Base-by-base conservation (phyloP, 2,888 invertebrate genomes). In the Bibio marci region DNA sequence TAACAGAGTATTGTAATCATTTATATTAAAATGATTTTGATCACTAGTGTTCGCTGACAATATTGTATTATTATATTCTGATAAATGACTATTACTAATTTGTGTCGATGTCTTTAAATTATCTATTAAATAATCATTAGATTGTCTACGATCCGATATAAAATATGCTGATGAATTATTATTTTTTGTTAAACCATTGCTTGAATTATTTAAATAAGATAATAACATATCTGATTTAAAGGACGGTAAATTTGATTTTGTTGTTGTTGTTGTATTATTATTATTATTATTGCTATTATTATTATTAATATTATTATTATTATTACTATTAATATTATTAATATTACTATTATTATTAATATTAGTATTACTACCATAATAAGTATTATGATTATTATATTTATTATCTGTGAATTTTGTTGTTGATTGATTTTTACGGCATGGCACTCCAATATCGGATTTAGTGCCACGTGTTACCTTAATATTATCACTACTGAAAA, bases 381-480 rank as follows among this genome's bases (percentile, higher is more conserved):
- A 8, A 22, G 22, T 22, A 22, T 22, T 22, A 22, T 22, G 4
- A 41, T 18, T n/a, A 40, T 13, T 22, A 22, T 22, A 6, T 39
- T 18, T n/a, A 40, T 13, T 22, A 22, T 22, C 8, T 22, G 22
- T 6, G 8, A 6, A 41, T 33, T 35, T 19, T 18, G 38, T 15
- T 18, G 39, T 33, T n/a, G 57, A 54, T 2, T 58, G 52, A 26
- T 35, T 22, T 22, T 22, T 34, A 17, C 35, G 35, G 13, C 56
- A 56, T 18, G 62, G 58, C 38, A 55, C 56, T 32, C 62, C 62
- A 39, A 62, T 59, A 44, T 62, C 62, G 17, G 62, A 62, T 45
- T 62, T 62, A 43, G 62, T 59, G 35, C 61, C 50, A 35, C 50
- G 49, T 17, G 49, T 45, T 22, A 46, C 41, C 33, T 46, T 45